Evolutionary conservation across 2,113 vertebrate species (phyloP).

Genomic region (Microtus montanus): DNA sequence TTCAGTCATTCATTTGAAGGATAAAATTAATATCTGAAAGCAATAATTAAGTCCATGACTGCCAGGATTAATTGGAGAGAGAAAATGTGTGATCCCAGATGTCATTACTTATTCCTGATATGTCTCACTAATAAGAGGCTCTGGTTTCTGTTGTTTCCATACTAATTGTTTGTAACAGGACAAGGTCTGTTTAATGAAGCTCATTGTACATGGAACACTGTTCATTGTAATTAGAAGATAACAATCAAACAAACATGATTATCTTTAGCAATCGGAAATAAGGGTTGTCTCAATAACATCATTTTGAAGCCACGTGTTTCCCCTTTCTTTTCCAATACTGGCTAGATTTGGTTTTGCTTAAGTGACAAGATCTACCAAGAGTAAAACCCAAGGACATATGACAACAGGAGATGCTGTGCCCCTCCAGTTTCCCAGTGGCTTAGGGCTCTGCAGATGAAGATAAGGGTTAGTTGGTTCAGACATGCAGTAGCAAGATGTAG

Average conservation of each 20-base stretch:
- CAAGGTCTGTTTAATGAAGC: conserved; percentile 51
- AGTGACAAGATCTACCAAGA: background rate
- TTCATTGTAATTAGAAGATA: conserved; percentile 7
- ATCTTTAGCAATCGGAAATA: background rate
- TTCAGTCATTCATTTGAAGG: conserved; percentile 58
- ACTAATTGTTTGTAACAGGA: conserved; percentile 55
- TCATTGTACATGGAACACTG: background rate
- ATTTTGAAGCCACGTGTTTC: background rate
- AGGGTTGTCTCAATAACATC: background rate
- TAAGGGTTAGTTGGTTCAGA: background rate
- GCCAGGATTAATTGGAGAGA: conserved; percentile 60
- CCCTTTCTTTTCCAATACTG: background rate
- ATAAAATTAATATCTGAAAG: conserved; percentile 72
- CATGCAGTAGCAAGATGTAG: background rate
- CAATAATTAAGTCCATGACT: conserved; percentile 61
- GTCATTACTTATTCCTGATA: conserved; percentile 49
- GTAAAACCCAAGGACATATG: background rate
- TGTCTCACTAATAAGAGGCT: conserved; percentile 46
- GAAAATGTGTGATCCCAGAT: conserved; percentile 57
- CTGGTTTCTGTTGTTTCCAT: conserved; percentile 49
- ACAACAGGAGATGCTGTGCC: background rate
- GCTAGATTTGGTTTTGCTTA: background rate
- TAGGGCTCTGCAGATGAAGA: background rate
- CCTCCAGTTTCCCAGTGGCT: background rate
- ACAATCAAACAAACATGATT: conserved; percentile 24